Evolutionary conservation across 2,888 invertebrate genomes (phyloP), one percentile per base, ranked within the genome.

Genomic region (Rotaria socialis): DNA sequence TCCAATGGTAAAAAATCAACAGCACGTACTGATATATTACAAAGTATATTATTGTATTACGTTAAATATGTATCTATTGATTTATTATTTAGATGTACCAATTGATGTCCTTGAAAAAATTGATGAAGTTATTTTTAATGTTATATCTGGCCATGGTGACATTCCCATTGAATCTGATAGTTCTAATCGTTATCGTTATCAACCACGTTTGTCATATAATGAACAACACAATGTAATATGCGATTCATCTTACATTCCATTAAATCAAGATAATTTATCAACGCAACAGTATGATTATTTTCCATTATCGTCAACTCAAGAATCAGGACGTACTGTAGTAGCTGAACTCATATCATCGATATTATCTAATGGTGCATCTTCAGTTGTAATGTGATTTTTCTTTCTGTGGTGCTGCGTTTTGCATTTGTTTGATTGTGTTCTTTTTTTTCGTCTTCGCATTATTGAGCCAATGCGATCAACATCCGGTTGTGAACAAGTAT

Each of bases 321-420:
- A 67, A 67, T 35, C 67, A 67, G 67, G 67, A 27, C 67, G 67
- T 67, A 67, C 67, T 27, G 67, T 14, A 35, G 67, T 67, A 27
- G 67, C 67, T 67, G 67, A 67, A 67, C 67, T 67, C 35, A 67
- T 67, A 24, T 67, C 67, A 27, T 35, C 67, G 5, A 67, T 67
- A 67, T 67, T 67, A 67, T 67, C 67, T 19, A 67, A 67, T 67
- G 67, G 67, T 67, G 67, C 67, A 67, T 67, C 67, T 35, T 27
- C 67, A 67, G 8, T 11, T 27, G n/a, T n/a, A 11, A 67, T 67
- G 67, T 67, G 67, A 67, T 67, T 67, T 50, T 60, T 67, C 56
- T 56, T 56, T 22, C 56, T 22, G 67, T 67, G 27, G 27, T 56
- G 56, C 67, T 67, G 52, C 16, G 16, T 35, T 5, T 67, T 60